These are phyloP conservation scores for Sturnira hondurensis DNA, from an alignment of 2,113 vertebrate genomes.

Conservation along the genomic window DNA sequence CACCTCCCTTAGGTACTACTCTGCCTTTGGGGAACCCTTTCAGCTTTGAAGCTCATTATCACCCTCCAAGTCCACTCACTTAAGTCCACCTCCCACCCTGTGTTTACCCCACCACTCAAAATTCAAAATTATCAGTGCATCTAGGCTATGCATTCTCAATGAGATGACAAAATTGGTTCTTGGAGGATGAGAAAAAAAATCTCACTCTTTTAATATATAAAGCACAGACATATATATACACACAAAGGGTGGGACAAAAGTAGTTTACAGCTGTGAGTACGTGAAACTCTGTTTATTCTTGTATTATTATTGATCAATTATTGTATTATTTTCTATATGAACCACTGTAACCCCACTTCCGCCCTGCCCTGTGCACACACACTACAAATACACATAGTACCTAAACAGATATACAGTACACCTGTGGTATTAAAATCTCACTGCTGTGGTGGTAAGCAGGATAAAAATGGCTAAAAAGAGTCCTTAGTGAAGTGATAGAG, in stretches of 20 bases:
- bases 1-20: not conserved
- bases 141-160: not conserved
- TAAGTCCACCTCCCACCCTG: not conserved
- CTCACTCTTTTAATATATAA: not conserved
- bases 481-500: not conserved
- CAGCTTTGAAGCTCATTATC: not conserved
- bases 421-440: not conserved
- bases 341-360: not conserved
- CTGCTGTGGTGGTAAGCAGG: not conserved
- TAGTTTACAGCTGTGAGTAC: not conserved
- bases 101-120: not conserved
- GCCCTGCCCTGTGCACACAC: not conserved
- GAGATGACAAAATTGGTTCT: not conserved
- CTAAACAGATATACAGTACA: not conserved
- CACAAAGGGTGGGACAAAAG: not conserved
- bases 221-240: not conserved
- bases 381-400: not conserved
- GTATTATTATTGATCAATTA: no score
- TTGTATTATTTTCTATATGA: not conserved
- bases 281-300: not conserved
- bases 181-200: not conserved
- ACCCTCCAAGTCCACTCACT: not conserved
- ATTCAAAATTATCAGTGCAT: not conserved
- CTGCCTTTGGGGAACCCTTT: not conserved
- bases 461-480: not conserved